Base-by-base conservation (phyloP, 2,888 invertebrate genomes). In the Operophtera brumata region DNA sequence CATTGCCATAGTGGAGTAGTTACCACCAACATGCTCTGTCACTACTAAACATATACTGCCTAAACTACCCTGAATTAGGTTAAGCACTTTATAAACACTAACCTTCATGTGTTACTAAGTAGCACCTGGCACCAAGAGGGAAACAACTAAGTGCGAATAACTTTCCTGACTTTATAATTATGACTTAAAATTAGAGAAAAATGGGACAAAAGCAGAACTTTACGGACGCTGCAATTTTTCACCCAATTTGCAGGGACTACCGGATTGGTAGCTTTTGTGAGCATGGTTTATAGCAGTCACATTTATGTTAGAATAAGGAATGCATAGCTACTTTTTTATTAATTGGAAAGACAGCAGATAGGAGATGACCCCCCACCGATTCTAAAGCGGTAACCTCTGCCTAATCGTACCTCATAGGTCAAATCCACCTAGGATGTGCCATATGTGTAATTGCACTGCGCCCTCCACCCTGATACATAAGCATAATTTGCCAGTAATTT, bases 11-110 rank as follows among this genome's bases (percentile, higher is more conserved):
- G 30, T 30, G 30, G 30, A 7, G 12, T 36, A 36, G 1, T 66
- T 62, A 6, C 55, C 49, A 7, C 47, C 53, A 7, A 50, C 14
- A 12, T 59, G 47, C 3, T 20, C 20, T 20, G 4, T 60, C 61
- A n/a, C n/a, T n/a, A n/a, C n/a, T n/a, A n/a, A n/a, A n/a, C n/a
- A n/a, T 8, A 61, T 43, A 0, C 11, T 36, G 36, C 13, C 36
- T 13, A 13, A 36, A 36, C 36, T 13, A 36, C 34, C 11, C 3
- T 2, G 11, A 36, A 36, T 13, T 36, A 13, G 36, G 37, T 62
- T 47, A 30, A 47, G 25, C n/a, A 47, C 46, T 47, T 46, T 47
- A 47, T 39, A 47, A 57, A 14, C 46, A 30, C 46, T 41, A 52
- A 53, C 42, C 32, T 53, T 52, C 20, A 37, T 34, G 42, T 39